Base-by-base conservation (phyloP, 2,113 vertebrate genomes). In the Anas platyrhynchos region DNA sequence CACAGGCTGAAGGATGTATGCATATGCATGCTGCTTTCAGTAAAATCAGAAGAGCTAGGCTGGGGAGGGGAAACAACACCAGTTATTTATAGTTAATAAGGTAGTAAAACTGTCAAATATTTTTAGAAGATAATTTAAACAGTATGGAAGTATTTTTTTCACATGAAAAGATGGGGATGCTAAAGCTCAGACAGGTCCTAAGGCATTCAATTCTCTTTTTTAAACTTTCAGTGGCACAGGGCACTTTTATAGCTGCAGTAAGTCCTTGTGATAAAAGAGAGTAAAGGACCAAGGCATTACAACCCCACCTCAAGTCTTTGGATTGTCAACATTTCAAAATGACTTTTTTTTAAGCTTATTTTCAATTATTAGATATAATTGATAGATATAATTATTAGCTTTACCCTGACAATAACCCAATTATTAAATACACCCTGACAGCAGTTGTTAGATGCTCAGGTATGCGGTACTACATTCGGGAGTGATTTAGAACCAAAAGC, bases 111-210 rank as follows among this genome's bases (percentile, higher is more conserved):
- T 5, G 3, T 26, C 31, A 20, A 63, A 22, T 77, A 34, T 32
- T 81, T 91, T 93, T 26, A 90, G 83, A 80, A 71, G 36, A 59
- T 20, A 86, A 74, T 77, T 93, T 77, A 69, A 91, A 46, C 91
- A 93, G 68, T 7, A 81, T 20, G 76, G 55, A 86, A 67, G 25
- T 62, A 31, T 46, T 93, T 90, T 90, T 55, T 55, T 72, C 3
- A 4, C 63, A 7, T 67, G 88, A 44, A 63, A 74, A 88, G 91
- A 73, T 9, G 79, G 85, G 86, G 0, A 1, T 11, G 55, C 46
- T 50, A 22, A 63, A 82, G 91, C 86, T 61, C 83, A 68, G 77
- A 13, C 58, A 61, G 44, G 48, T 41, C 41, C 38, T 14, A 38
- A 84, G 11, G 0, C 34, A 43, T 32, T 75, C 56, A 6, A 1